Percentiles rank a stretch among this genome's conserved stretches.
phyloP scores from a whole-genome alignment of 2,797 vertebrate species.

The Glyptemys insculpta region DNA sequence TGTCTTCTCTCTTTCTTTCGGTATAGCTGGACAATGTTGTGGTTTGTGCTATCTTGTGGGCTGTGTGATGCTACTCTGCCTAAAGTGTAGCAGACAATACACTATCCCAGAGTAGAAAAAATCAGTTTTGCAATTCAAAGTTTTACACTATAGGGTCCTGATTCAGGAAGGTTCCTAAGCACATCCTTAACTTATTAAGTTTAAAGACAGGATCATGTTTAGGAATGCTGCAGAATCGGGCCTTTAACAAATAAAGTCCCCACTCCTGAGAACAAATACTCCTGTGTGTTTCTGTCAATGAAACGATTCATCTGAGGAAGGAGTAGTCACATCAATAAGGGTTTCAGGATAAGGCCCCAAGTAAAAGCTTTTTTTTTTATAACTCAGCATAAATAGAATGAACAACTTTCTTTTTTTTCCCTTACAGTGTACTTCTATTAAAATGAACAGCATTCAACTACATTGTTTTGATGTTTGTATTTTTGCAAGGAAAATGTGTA shows the following conservation, averaged over 20 bases:
- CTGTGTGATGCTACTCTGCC: neutral
- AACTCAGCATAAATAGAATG: neutral
- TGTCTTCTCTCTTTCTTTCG: too few species aligned
- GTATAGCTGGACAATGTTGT: neutral
- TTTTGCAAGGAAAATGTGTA: neutral
- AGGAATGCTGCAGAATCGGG: neutral
- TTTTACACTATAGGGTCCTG: neutral
- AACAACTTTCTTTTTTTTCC: fast-evolving
- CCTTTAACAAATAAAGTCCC: neutral
- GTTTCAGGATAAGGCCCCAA: neutral
- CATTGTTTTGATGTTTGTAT: neutral
- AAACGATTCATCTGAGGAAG: neutral
- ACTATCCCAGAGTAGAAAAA: neutral
- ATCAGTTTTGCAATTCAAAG: neutral
- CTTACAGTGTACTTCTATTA: neutral
- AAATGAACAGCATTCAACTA: neutral
- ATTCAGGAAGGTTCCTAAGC: neutral
- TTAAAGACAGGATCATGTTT: neutral
- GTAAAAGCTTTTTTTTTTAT: neutral
- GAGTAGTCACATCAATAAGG: neutral
- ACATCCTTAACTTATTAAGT: neutral
- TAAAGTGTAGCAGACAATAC: neutral
- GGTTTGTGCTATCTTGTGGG: neutral
- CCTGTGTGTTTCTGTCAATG: neutral
- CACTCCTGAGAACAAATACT: neutral